A percentile compares a stretch with the other conserved stretches of the same genome.
Evolutionary conservation across 2,797 vertebrate genomes (phyloP).

Genomic region (Adrianichthys oophorus): DNA sequence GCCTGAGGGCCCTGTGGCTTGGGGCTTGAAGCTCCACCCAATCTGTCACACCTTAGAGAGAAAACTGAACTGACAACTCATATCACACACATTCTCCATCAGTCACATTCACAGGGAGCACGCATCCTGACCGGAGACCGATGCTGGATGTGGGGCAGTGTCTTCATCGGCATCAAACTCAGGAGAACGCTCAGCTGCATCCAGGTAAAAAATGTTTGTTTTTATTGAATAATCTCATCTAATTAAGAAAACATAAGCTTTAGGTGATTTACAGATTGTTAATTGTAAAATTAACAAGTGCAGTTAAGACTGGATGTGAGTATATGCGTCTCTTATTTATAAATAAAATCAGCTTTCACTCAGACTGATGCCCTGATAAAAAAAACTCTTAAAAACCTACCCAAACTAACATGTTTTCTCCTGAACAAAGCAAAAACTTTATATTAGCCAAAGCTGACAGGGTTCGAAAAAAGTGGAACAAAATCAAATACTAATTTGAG

Average conservation of each 20-base stretch:
- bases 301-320: too few species aligned
- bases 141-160: constrained; percentile 18
- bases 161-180: constrained; percentile 6
- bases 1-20: constrained; percentile 93
- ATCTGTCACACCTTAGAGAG: constrained; percentile 83
- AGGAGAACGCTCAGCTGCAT: constrained; percentile 5
- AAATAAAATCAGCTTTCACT: constrained; percentile 7
- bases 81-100: constrained; percentile 51
- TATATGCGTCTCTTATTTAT: constrained; percentile 33
- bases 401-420: too few species aligned
- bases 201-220: constrained; percentile 49
- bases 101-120: constrained; percentile 27
- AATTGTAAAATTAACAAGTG: too few species aligned
- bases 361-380: background rate
- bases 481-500: background rate
- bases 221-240: background rate
- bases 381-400: too few species aligned
- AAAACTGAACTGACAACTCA: constrained; percentile 66
- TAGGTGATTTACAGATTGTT: too few species aligned
- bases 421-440: too few species aligned
- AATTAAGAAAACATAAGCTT: too few species aligned
- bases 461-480: background rate
- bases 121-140: constrained; percentile 16
- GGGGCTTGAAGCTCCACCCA: constrained; percentile 89
- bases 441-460: background rate